Conservation (phyloP, 2,888 invertebrate species). For the Drosophila ezoana region DNA sequence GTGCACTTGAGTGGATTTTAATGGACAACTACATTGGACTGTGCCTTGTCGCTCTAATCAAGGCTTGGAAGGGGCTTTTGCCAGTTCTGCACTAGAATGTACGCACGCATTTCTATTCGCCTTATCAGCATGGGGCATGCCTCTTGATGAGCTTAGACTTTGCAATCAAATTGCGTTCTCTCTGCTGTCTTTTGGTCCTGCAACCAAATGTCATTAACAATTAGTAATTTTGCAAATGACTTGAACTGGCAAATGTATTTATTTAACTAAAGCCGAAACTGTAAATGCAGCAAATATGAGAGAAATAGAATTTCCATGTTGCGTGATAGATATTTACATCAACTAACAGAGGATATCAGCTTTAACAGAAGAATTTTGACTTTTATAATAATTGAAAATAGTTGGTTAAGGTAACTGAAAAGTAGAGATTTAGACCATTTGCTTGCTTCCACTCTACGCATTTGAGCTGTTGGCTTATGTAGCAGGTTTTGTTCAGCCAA, state of each 20-base stretch:
- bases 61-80: conserved; percentile 38
- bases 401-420: no score
- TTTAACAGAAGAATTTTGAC: no score
- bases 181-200: conserved; percentile 12
- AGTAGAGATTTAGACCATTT: no score
- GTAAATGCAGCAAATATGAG: conserved; percentile 5
- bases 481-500: conserved; percentile 13
- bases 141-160: conserved; percentile 58
- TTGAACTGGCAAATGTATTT: conserved; percentile 6
- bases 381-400: no score
- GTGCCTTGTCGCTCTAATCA: conserved; percentile 72
- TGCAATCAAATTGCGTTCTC: conserved; percentile 47
- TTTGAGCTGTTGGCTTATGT: neutral
- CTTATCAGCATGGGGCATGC: conserved; percentile 11
- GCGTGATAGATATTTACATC: no score
- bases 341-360: no score
- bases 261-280: neutral
- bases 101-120: conserved; percentile 25
- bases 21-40: conserved; percentile 64
- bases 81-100: neutral
- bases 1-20: conserved; percentile 80
- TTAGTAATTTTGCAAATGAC: conserved; percentile 36
- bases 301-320: conserved; percentile 1
- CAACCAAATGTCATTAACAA: conserved; percentile 50
- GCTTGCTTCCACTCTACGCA: neutral